These are phyloP conservation scores for Toxotes chatareus DNA, from an alignment of 2,113 vertebrate species.

Conservation along the genomic window DNA sequence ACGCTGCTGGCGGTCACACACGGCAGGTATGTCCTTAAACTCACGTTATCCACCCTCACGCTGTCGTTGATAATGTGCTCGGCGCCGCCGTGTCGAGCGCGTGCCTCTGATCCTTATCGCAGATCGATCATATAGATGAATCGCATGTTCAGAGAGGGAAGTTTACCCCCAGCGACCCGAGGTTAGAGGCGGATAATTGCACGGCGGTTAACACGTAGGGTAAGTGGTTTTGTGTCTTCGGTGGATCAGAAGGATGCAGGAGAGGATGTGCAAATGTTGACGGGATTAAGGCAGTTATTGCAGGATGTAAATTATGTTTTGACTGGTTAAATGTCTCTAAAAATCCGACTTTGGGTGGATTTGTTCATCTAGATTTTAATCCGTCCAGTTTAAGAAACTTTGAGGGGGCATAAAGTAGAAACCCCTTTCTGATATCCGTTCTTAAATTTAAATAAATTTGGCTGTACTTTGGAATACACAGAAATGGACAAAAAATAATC, in stretches of 20 bases:
- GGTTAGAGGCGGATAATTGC: conserved; percentile 23
- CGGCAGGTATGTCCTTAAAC: not conserved
- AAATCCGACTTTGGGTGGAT: not conserved
- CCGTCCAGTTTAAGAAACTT: conserved; percentile 17
- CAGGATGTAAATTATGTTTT: not conserved
- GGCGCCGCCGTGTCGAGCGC: conserved; percentile 10
- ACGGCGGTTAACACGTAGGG: conserved; percentile 12
- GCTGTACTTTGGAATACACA: too few relatives aligned
- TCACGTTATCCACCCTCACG: not conserved
- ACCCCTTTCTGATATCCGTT: not conserved
- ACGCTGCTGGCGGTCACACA: conserved; percentile 11
- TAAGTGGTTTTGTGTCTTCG: conserved; percentile 29
- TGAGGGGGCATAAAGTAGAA: conserved; percentile 8
- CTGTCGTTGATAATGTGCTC: not conserved
- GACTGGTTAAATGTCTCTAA: not conserved
- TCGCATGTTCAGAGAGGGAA: conserved; percentile 44
- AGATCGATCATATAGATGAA: conserved; percentile 37
- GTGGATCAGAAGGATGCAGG: too few relatives aligned
- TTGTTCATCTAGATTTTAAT: not conserved
- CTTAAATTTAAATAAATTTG: not conserved
- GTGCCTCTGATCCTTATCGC: conserved; percentile 2
- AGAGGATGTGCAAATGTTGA: not conserved
- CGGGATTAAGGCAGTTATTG: not conserved
- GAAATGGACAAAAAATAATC: too few relatives aligned
- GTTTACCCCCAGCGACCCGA: conserved; percentile 60